Evolutionary conservation across 2,113 vertebrate genomes (phyloP).

Genomic region (Hyaena hyaena): DNA sequence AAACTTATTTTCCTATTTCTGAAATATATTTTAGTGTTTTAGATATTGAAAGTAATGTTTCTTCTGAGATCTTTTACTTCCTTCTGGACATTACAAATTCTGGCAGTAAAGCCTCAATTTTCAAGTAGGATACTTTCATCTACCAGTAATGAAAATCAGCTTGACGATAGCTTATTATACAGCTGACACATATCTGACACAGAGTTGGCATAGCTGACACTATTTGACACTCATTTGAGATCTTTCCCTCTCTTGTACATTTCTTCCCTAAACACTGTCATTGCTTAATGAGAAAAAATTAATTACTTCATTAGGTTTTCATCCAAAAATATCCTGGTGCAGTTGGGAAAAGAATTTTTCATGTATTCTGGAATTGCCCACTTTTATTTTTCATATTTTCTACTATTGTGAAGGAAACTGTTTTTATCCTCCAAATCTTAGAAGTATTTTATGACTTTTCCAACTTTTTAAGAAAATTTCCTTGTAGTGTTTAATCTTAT

Average conservation of each 20-base stretch:
- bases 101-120: conserved; percentile 28
- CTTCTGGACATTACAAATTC: neutral
- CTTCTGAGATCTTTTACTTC: neutral
- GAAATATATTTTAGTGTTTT: neutral
- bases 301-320: neutral
- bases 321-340: neutral
- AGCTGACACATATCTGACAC: neutral
- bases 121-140: conserved; percentile 14
- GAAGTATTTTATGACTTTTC: neutral
- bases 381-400: neutral
- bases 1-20: neutral
- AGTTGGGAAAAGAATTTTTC: neutral
- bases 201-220: neutral
- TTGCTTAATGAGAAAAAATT: neutral
- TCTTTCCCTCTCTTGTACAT: neutral
- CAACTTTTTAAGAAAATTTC: neutral
- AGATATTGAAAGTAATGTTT: neutral
- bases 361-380: neutral
- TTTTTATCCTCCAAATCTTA: neutral
- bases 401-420: neutral
- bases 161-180: neutral
- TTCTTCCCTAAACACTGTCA: neutral
- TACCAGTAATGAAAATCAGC: neutral
- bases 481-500: neutral
- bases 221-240: neutral